phyloP scores from a whole-genome alignment of 2,888 invertebrate genomes.

The Andrena fulva region DNA sequence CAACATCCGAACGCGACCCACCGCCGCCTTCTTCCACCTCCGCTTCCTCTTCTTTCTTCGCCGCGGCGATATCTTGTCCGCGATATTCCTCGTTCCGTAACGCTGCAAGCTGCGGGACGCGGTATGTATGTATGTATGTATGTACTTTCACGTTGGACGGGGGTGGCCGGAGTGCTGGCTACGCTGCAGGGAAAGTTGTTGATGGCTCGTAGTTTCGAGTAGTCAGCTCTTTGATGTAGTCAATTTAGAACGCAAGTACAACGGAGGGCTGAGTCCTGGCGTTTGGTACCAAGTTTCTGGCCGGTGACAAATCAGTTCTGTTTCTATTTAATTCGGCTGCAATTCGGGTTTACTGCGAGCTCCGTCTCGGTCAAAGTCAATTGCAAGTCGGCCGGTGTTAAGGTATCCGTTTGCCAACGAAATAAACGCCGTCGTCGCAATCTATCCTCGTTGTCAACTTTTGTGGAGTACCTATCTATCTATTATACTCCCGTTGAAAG shows the following conservation, averaged over 20 bases:
- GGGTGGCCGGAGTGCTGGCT: neutral
- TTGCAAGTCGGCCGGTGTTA: neutral
- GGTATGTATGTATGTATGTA: neutral
- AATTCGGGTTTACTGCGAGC: neutral
- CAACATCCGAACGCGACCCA: constrained; percentile 72
- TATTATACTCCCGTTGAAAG: neutral
- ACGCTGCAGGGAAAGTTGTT: neutral
- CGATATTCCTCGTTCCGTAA: neutral
- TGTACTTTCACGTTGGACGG: too few species aligned
- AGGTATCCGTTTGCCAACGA: neutral
- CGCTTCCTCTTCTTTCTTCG: constrained; percentile 14
- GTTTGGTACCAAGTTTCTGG: too few species aligned
- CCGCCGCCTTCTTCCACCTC: constrained; percentile 57
- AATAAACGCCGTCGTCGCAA: neutral
- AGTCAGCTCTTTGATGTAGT: neutral
- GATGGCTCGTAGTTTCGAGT: constrained; percentile 6
- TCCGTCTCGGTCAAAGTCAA: neutral
- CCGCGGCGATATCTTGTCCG: neutral
- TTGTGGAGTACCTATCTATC: neutral
- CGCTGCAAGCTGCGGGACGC: neutral
- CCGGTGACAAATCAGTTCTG: neutral
- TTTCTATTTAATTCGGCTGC: neutral
- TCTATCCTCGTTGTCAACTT: neutral
- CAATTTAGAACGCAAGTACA: too few species aligned
- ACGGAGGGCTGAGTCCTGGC: too few species aligned